Conservation (phyloP, 2,113 vertebrate genomes). For the Muscicapa adusta region DNA sequence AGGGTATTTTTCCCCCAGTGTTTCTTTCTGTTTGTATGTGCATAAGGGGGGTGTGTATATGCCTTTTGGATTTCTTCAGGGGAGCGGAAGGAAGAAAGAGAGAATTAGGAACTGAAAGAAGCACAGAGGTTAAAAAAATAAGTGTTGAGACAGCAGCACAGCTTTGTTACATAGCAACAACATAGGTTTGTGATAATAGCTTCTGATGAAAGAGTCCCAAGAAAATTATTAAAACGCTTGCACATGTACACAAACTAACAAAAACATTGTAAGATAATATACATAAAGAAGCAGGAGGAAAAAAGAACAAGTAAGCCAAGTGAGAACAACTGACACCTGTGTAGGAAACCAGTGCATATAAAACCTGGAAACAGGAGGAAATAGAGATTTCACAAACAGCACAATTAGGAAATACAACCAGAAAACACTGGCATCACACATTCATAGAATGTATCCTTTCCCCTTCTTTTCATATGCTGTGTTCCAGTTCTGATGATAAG, state of each 20-base stretch:
- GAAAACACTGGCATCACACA: neutral
- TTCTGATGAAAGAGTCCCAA: neutral
- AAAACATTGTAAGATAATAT: neutral
- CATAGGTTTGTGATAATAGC: neutral
- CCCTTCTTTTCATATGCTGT: neutral
- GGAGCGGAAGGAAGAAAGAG: neutral
- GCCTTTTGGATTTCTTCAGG: neutral
- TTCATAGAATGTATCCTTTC: neutral
- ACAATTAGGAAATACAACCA: neutral
- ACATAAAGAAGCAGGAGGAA: neutral
- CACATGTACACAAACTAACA: neutral
- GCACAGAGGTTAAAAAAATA: neutral
- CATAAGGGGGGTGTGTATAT: rapidly evolving
- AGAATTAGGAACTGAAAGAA: slow-evolving; percentile 10
- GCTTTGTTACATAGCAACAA: slow-evolving; percentile 6
- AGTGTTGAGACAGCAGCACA: neutral
- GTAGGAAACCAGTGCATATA: neutral
- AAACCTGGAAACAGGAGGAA: neutral
- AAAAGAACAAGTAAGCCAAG: neutral
- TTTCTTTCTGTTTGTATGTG: neutral
- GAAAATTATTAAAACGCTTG: neutral
- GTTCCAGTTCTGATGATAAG: neutral
- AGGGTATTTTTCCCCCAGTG: neutral
- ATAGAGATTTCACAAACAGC: neutral
- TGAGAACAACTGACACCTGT: neutral